A percentile compares a stretch with the other conserved stretches of the same genome.
These are phyloP conservation scores for Neogobius melanostomus DNA, from an alignment of 2,113 vertebrate species.

Conservation along the genomic window DNA sequence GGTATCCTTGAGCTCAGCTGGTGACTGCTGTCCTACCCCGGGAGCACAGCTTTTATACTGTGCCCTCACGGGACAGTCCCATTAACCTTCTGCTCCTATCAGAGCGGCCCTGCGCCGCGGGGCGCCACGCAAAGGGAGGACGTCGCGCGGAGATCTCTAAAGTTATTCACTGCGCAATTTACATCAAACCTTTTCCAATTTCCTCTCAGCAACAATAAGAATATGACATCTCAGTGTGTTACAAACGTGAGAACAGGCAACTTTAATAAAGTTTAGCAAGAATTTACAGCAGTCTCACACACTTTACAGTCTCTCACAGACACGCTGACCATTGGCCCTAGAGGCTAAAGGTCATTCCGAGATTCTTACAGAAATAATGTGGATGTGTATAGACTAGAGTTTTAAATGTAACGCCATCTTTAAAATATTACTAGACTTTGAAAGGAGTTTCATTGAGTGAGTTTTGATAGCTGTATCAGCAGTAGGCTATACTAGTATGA, in stretches of 20 bases:
- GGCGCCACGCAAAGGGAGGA: conserved; percentile 48
- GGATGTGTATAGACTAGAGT: too few species aligned
- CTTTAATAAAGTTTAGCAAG: not conserved
- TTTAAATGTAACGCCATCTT: too few species aligned
- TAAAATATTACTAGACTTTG: not conserved
- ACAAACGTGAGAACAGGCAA: not conserved
- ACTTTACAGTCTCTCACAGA: not conserved
- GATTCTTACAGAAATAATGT: not conserved
- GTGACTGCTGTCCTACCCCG: conserved; percentile 13
- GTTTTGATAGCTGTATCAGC: not conserved
- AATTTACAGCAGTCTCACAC: not conserved
- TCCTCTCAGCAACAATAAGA: not conserved
- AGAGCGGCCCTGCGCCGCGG: conserved; percentile 60
- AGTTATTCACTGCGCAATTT: conserved; percentile 14
- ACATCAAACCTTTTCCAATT: not conserved
- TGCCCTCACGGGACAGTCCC: conserved; percentile 59
- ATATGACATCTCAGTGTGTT: not conserved
- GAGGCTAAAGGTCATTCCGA: not conserved
- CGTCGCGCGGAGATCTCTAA: conserved; percentile 7
- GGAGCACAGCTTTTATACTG: conserved; percentile 68
- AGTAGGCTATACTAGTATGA: not conserved
- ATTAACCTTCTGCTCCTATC: conserved; percentile 74
- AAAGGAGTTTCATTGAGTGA: not conserved
- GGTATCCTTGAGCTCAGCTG: not conserved
- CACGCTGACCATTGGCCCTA: not conserved